These are phyloP conservation scores for Orchestes rusci DNA, from an alignment of 2,888 invertebrate genomes.

Conservation along the genomic window DNA sequence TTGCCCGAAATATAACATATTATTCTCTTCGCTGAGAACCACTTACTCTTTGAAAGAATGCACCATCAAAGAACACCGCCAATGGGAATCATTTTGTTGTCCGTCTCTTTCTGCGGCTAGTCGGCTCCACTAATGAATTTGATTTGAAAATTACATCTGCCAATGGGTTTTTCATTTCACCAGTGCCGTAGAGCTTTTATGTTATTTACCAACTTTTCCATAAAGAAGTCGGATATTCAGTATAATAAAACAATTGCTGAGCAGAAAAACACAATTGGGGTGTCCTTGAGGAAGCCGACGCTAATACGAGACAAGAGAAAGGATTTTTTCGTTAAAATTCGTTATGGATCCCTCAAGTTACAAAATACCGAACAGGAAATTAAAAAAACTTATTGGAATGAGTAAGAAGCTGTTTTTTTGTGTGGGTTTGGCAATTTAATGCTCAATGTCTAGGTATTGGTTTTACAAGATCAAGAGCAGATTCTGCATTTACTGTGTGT, in stretches of 20 bases:
- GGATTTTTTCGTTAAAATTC: conserved; percentile 23
- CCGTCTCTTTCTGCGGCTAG: conserved; percentile 22
- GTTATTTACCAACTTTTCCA: background rate
- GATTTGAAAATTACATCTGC: conserved; percentile 27
- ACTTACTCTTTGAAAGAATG: conserved; percentile 32
- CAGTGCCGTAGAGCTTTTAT: conserved; percentile 22
- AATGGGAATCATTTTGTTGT: conserved; percentile 34
- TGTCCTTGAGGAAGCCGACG: conserved; percentile 24
- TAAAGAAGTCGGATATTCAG: too few relatives aligned
- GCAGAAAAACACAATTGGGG: conserved; percentile 18
- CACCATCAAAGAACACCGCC: conserved; percentile 32
- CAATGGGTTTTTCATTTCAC: conserved; percentile 17
- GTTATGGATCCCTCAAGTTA: conserved; percentile 22
- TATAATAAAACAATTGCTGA: conserved; percentile 15
- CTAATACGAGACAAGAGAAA: conserved; percentile 23
- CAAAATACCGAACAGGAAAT: conserved; percentile 22
- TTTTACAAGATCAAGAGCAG: background rate
- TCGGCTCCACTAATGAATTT: conserved; percentile 27
- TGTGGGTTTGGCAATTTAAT: conserved; percentile 10
- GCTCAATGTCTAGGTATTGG: background rate
- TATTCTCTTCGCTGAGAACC: conserved; percentile 29
- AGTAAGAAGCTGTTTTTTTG: conserved; percentile 6
- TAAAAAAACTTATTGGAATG: conserved; percentile 16
- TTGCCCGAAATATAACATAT: conserved; percentile 21
- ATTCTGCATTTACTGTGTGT: background rate